Conservation (phyloP, 2,797 vertebrate genomes). For the Labeo calbasu region DNA sequence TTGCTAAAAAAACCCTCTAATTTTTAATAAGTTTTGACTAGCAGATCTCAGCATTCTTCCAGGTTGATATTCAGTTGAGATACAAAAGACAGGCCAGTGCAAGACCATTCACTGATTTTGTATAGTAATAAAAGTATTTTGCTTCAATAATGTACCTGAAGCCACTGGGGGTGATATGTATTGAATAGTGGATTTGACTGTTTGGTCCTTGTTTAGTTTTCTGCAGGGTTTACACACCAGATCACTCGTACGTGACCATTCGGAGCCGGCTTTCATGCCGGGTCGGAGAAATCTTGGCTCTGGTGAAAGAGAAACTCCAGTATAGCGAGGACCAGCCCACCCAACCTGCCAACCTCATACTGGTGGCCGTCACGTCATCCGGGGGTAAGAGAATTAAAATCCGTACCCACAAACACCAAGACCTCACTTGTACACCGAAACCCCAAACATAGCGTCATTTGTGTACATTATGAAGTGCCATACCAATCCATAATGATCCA, state of each 20-base stretch:
- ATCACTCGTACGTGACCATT: slow-evolving; percentile 97
- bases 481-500: neutral
- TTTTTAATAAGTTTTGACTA: neutral
- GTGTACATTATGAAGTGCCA: neutral
- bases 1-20: no score
- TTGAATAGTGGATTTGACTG: neutral
- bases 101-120: neutral
- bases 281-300: slow-evolving; percentile 92
- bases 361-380: slow-evolving; percentile 90
- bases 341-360: slow-evolving; percentile 86
- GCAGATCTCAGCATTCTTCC: neutral
- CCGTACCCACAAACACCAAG: neutral
- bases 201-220: slow-evolving; percentile 80
- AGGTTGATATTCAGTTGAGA: neutral
- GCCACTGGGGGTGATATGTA: neutral
- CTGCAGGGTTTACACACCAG: slow-evolving; percentile 95
- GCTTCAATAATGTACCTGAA: neutral
- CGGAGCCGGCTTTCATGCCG: slow-evolving; percentile 93
- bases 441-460: neutral
- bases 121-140: neutral
- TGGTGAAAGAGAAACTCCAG: slow-evolving; percentile 93
- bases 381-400: slow-evolving; percentile 80
- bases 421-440: neutral
- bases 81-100: neutral
- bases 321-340: slow-evolving; percentile 90